Conservation (phyloP, 2,888 invertebrate genomes). For the Poecilus cupreus region DNA sequence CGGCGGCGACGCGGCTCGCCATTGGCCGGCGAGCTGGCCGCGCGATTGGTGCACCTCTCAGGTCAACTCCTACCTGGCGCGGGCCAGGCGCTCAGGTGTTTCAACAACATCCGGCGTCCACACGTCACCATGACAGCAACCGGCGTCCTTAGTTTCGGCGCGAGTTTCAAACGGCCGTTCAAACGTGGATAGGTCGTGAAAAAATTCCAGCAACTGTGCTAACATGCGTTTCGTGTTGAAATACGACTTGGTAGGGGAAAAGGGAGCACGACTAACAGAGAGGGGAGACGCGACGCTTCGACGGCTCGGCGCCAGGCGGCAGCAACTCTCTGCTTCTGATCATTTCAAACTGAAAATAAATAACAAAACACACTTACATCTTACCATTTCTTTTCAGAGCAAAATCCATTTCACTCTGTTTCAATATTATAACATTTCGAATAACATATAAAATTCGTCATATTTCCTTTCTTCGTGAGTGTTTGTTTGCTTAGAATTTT, state of each 20-base stretch:
- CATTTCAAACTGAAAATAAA: slow-evolving; percentile 3
- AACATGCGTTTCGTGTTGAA: slow-evolving; percentile 42
- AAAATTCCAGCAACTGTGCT: slow-evolving; percentile 48
- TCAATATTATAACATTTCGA: too few relatives aligned
- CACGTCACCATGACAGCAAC: slow-evolving; percentile 19
- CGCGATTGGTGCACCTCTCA: slow-evolving; percentile 72
- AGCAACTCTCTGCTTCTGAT: slow-evolving; percentile 8
- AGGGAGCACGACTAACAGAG: slow-evolving; percentile 30
- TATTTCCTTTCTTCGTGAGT: neutral
- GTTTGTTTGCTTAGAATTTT: neutral
- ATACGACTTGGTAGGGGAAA: slow-evolving; percentile 51
- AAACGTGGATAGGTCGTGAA: slow-evolving; percentile 52
- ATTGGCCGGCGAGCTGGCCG: slow-evolving; percentile 70
- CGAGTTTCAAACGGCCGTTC: slow-evolving; percentile 18
- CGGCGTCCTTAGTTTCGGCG: neutral
- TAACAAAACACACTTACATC: too few relatives aligned
- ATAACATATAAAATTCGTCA: too few relatives aligned
- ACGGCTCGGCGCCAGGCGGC: slow-evolving; percentile 5
- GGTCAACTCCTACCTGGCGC: slow-evolving; percentile 72
- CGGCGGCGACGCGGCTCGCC: slow-evolving; percentile 69
- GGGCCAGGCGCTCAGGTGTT: neutral
- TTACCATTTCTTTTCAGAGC: too few relatives aligned
- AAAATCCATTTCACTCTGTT: too few relatives aligned
- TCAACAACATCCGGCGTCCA: neutral
- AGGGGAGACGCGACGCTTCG: slow-evolving; percentile 23